Conservation (phyloP, 2,113 vertebrate species). For the Caranx ignobilis region DNA sequence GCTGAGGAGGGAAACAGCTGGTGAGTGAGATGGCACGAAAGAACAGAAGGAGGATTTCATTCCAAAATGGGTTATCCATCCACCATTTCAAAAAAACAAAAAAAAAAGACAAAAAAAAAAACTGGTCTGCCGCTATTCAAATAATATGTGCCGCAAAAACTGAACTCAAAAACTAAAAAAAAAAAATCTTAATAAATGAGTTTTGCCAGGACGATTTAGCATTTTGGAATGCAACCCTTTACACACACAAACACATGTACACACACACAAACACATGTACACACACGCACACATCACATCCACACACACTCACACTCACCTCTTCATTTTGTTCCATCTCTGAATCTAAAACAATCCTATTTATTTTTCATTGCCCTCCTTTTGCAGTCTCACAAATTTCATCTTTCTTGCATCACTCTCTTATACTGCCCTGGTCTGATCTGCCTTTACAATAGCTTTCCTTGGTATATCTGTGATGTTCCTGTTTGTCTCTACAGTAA, state of each 20-base stretch:
- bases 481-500: neutral
- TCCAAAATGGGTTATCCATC: conserved; percentile 67
- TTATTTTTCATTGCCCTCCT: conserved; percentile 26
- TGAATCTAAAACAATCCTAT: conserved; percentile 20
- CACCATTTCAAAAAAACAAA: neutral
- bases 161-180: neutral
- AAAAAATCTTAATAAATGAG: neutral
- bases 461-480: neutral
- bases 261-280: conserved; percentile 20
- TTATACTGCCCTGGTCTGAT: conserved; percentile 1
- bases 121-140: neutral
- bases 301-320: conserved; percentile 12
- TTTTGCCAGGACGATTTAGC: conserved; percentile 10
- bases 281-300: neutral
- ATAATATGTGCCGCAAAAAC: neutral
- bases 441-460: neutral
- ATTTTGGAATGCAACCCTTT: conserved; percentile 78
- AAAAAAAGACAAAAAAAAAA: neutral
- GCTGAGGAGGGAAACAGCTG: conserved; percentile 88
- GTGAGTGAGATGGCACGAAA: conserved; percentile 82
- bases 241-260: conserved; percentile 45
- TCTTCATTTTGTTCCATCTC: conserved; percentile 16
- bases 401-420: conserved; percentile 51
- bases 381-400: conserved; percentile 30
- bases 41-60: conserved; percentile 73